Conservation (phyloP, 2,888 invertebrate species). For the Agrenia bidenticulata region DNA sequence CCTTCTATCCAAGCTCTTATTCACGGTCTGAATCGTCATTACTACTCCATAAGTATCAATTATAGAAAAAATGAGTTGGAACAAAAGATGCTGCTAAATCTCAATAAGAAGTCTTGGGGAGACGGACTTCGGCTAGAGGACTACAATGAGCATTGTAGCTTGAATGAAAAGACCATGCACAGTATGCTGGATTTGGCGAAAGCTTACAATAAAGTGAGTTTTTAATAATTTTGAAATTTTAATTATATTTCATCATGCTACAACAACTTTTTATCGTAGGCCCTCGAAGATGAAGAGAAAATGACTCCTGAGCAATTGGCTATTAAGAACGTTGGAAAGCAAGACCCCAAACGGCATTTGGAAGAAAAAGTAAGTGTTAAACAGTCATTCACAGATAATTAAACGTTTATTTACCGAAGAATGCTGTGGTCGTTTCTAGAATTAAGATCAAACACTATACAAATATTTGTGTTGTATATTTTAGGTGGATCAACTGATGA, state of each 20-base stretch:
- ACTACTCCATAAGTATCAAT: conserved; percentile 99
- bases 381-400: too few relatives aligned
- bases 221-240: too few relatives aligned
- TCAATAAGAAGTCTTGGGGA: conserved; percentile 99
- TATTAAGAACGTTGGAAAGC: conserved; percentile 98
- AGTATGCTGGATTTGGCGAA: conserved; percentile 97
- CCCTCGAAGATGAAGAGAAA: conserved; percentile 97
- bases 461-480: conserved; percentile 19
- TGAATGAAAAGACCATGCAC: conserved; percentile 90
- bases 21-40: conserved; percentile 97
- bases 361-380: conserved; percentile 92
- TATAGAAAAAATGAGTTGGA: conserved; percentile 98
- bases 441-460: background rate
- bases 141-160: conserved; percentile 87
- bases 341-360: conserved; percentile 98
- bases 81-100: conserved; percentile 97
- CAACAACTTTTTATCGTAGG: conserved; percentile 62
- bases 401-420: too few relatives aligned
- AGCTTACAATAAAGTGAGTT: conserved; percentile 82
- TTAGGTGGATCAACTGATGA: conserved; percentile 79
- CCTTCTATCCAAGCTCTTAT: conserved; percentile 97
- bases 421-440: too few relatives aligned
- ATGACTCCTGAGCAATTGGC: conserved; percentile 99
- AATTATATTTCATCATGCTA: too few relatives aligned
- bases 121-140: conserved; percentile 88